Conservation (phyloP, 53 echinoderm and acorn worm species). For the Echinarachnius parma region DNA sequence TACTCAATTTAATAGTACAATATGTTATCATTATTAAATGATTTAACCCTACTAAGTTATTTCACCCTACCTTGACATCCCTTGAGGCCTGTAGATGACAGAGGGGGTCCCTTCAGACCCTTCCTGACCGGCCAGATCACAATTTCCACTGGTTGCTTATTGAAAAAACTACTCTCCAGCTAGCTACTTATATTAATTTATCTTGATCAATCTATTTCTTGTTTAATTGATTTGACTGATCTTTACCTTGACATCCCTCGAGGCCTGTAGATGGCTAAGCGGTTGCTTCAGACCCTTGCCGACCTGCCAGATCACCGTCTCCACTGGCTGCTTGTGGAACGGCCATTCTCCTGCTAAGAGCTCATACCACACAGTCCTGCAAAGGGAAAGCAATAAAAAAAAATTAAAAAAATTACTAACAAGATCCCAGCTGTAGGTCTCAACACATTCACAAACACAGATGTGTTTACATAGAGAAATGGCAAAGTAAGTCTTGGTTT, state of each 20-base stretch:
- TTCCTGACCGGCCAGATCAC: slow-evolving; percentile 97
- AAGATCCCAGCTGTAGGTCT: too few species aligned
- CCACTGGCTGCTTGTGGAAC: slow-evolving; percentile 74
- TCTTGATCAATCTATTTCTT: too few species aligned
- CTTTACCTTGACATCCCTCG: slow-evolving; percentile 92
- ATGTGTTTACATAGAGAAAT: too few species aligned
- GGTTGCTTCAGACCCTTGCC: slow-evolving; percentile 95
- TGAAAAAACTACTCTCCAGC: slow-evolving; percentile 75
- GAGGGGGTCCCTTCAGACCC: slow-evolving; percentile 86
- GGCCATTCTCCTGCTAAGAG: slow-evolving; percentile 78
- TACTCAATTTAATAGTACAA: too few species aligned
- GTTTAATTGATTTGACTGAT: too few species aligned
- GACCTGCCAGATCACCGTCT: slow-evolving; percentile 95
- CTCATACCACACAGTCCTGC: slow-evolving; percentile 94
- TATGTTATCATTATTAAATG: too few species aligned
- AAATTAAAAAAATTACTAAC: too few species aligned
- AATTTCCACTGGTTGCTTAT: slow-evolving; percentile 73
- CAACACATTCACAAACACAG: too few species aligned
- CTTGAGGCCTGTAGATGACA: slow-evolving; percentile 86
- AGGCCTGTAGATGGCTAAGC: slow-evolving; percentile 80
- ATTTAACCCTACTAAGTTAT: too few species aligned
- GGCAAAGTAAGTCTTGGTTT: too few species aligned
- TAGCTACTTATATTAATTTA: slow-evolving; percentile 83
- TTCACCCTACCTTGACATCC: slow-evolving; percentile 93
- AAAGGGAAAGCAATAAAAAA: too few species aligned